Base-by-base conservation (phyloP, 35 echinoderm and acorn worm species). In the Hemicentrotus pulcherrimus region DNA sequence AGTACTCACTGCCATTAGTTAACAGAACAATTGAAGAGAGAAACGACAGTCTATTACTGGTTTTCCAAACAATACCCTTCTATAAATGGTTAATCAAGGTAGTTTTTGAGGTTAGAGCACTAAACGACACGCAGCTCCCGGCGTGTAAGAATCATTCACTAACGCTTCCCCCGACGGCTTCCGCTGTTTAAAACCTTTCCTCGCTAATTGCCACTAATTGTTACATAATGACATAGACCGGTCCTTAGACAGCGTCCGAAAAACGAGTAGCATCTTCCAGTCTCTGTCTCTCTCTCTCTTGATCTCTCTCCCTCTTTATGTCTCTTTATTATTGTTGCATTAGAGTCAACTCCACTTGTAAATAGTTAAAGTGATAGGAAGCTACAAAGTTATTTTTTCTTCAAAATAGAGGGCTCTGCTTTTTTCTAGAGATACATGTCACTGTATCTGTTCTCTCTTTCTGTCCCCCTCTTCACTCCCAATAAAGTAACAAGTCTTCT, bases 141-240 rank as follows among this genome's bases (percentile, higher is more conserved):
- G 32, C 32, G 32, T 47, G 88, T 32, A 9, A 90, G n/a, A 9
- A 18, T 90, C 32, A 90, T 90, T 47, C 88, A 90, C 88, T 28
- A 78, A 78, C 65, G 28, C 65, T 28, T 22, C 24, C 65, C 28
- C 28, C 65, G 28, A 32, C 18, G 32, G 88, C 88, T 90, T 90
- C 88, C 88, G 88, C 88, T 47, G 33, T 47, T 33, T 9, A 86
- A 86, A 15, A 55, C 50, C 86, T 33, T 90, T 90, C 32, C 46
- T 45, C 88, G 32, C 88, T 90, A 90, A 90, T 90, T 90, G 88
- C 88, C 88, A 35, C 88, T 90, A 90, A 90, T 90, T 90, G 88
- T 90, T 90, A 47, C 46, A 47, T 90, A 90, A 90, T 90, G 88
- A 47, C 32, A 11, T 90, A 16, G 5, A 32, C 88, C 6, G 24